These are phyloP conservation scores for Nasonia oneida DNA, from an alignment of 2,888 invertebrate species.

Conservation along the genomic window DNA sequence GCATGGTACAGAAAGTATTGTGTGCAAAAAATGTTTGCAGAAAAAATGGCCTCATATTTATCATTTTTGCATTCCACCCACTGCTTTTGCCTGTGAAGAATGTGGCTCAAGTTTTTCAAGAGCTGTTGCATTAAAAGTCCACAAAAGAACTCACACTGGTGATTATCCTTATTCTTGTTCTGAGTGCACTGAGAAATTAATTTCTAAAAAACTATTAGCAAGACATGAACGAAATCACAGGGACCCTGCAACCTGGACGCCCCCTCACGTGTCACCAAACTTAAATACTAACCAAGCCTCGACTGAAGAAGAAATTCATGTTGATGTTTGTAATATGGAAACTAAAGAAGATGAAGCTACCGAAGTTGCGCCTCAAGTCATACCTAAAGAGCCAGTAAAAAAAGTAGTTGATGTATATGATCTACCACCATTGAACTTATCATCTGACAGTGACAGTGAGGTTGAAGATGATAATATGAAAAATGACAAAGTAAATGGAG, in stretches of 20 bases:
- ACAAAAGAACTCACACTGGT: slow-evolving; percentile 88
- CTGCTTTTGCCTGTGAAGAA: slow-evolving; percentile 89
- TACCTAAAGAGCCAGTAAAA: slow-evolving; percentile 75
- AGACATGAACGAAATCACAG: slow-evolving; percentile 87
- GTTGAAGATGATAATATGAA: slow-evolving; percentile 78
- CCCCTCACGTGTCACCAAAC: slow-evolving; percentile 16
- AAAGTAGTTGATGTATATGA: slow-evolving; percentile 84
- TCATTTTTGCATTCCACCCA: slow-evolving; percentile 92
- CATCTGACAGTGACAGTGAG: slow-evolving; percentile 91
- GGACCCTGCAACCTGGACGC: slow-evolving; percentile 72
- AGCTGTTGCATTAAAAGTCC: slow-evolving; percentile 91
- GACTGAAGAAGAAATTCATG: slow-evolving; percentile 41
- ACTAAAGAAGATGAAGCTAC: slow-evolving; percentile 49
- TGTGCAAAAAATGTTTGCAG: slow-evolving; percentile 91
- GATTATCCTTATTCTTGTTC: slow-evolving; percentile 87
- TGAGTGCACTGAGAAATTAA: slow-evolving; percentile 89
- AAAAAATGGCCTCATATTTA: slow-evolving; percentile 96
- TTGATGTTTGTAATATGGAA: slow-evolving; percentile 58
- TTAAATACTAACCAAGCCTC: slow-evolving; percentile 15
- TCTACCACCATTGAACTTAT: slow-evolving; percentile 89
- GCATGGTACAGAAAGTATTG: slow-evolving; percentile 93
- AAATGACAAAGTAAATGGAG: slow-evolving; percentile 64
- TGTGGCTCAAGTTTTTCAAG: slow-evolving; percentile 88
- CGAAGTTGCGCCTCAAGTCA: slow-evolving; percentile 64
- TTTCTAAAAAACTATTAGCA: slow-evolving; percentile 88